phyloP scores from a whole-genome alignment of 1,140 invertebrate genomes.

The Formica exsecta region DNA sequence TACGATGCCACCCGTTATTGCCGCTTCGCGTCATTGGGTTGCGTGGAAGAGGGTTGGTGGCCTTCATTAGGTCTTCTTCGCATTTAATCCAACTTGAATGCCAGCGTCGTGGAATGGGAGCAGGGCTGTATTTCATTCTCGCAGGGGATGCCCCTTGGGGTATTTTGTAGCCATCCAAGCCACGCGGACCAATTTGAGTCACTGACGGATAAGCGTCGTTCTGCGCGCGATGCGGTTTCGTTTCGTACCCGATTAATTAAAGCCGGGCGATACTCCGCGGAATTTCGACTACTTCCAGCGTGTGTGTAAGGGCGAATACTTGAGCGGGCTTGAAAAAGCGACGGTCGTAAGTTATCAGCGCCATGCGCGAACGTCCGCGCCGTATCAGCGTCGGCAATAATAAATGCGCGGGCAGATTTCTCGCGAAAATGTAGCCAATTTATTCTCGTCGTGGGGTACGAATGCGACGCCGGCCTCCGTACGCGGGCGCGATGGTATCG shows the following conservation, averaged over 20 bases:
- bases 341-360: conserved; percentile 12
- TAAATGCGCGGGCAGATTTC: conserved; percentile 51
- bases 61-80: conserved; percentile 70
- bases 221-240: conserved; percentile 19
- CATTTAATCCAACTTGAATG: conserved; percentile 71
- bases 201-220: conserved; percentile 69
- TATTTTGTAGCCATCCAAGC: conserved; percentile 68
- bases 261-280: not conserved
- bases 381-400: conserved; percentile 28
- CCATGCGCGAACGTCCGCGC: not conserved
- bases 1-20: conserved; percentile 47
- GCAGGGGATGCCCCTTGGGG: conserved; percentile 16
- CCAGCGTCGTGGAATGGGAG: conserved; percentile 31
- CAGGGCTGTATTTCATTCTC: conserved; percentile 23
- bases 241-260: conserved; percentile 34
- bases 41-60: conserved; percentile 39
- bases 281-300: not conserved
- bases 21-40: conserved; percentile 20
- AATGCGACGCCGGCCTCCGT: not conserved
- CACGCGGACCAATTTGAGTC: conserved; percentile 13
- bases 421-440: conserved; percentile 41
- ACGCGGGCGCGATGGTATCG: conserved; percentile 44
- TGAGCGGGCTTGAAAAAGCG: not conserved
- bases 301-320: not conserved
- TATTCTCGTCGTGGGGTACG: conserved; percentile 22